phyloP scores from a whole-genome alignment of 2,888 invertebrate genomes.

The Polietes domitor region DNA sequence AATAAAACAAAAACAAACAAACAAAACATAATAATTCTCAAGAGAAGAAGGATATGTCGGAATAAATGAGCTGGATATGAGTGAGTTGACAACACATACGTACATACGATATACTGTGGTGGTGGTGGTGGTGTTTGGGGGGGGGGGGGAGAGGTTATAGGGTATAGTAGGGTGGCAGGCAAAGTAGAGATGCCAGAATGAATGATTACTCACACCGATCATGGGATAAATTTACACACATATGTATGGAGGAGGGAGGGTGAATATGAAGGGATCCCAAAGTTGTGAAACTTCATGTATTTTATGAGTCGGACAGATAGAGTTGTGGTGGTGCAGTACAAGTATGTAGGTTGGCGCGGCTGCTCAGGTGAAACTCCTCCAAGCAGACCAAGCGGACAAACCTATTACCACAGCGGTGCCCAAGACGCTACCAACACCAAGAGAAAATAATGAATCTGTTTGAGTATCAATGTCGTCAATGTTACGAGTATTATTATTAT shows the following conservation, averaged over 20 bases:
- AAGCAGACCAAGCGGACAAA: conserved; percentile 77
- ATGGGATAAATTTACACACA: not conserved
- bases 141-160: too few species aligned
- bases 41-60: conserved; percentile 7
- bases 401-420: conserved; percentile 78
- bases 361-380: conserved; percentile 72
- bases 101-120: conserved; percentile 3
- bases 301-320: conserved; percentile 17
- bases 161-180: not conserved
- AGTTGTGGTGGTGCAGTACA: not conserved
- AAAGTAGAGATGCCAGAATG: conserved; percentile 19
- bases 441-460: conserved; percentile 61
- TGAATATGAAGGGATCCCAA: not conserved
- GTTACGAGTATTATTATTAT: conserved; percentile 50
- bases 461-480: conserved; percentile 55
- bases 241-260: not conserved
- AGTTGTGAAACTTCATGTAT: conserved; percentile 15
- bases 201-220: conserved; percentile 8
- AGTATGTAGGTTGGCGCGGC: conserved; percentile 23
- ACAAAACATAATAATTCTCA: conserved; percentile 30
- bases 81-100: conserved; percentile 30
- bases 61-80: conserved; percentile 16
- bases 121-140: not conserved
- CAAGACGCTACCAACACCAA: conserved; percentile 81
- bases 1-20: conserved; percentile 15